Evolutionary conservation across 2,797 vertebrate species (phyloP).

Genomic region (Chloroceryle inda): DNA sequence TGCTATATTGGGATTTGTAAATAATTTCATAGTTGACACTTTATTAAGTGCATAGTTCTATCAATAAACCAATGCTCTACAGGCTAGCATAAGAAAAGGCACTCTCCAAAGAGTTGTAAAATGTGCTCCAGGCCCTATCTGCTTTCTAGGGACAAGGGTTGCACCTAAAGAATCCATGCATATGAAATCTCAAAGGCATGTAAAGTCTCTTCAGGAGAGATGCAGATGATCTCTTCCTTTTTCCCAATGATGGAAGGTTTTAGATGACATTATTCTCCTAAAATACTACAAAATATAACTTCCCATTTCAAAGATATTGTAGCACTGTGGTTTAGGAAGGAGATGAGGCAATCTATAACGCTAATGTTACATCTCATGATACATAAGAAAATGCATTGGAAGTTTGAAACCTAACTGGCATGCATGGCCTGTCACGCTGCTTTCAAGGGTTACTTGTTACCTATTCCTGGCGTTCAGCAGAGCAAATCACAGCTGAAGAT

Average conservation of each 20-base stretch:
- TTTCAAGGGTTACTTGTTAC: neutral
- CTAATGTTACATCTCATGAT: neutral
- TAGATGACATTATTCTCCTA: neutral
- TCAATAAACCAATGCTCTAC: neutral
- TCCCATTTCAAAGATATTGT: neutral
- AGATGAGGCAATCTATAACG: neutral
- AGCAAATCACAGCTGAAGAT: neutral
- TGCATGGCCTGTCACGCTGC: neutral
- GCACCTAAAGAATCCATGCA: neutral
- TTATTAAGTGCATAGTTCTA: neutral
- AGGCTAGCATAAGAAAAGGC: neutral
- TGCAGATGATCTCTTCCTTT: neutral
- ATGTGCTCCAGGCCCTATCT: neutral
- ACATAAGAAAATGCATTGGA: fast-evolving
- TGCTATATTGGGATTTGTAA: neutral
- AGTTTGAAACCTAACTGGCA: neutral
- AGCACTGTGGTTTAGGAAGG: neutral
- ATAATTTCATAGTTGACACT: neutral
- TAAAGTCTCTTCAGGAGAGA: neutral
- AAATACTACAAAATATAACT: neutral
- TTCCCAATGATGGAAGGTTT: neutral
- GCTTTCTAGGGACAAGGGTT: neutral
- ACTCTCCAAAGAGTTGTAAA: neutral
- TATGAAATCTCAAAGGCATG: neutral
- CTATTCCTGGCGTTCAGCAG: neutral